phyloP scores from a whole-genome alignment of 2,888 invertebrate genomes.

The Capitulum mitella region DNA sequence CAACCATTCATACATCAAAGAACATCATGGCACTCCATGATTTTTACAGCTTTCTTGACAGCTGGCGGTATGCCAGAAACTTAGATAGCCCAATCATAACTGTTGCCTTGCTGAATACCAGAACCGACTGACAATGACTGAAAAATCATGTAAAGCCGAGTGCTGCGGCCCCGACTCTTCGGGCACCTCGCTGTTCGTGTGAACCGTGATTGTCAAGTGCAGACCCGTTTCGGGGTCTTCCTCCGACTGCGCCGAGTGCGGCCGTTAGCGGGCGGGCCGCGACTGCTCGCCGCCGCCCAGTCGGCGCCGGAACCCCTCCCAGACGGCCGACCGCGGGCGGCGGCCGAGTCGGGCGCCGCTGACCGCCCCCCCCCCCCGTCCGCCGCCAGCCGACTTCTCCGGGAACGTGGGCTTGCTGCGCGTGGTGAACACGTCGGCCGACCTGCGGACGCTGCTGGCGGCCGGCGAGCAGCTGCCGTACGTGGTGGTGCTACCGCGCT shows the following conservation, averaged over 20 bases:
- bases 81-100: too few relatives aligned
- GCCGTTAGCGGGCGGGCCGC: too few relatives aligned
- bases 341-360: background rate
- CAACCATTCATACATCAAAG: background rate
- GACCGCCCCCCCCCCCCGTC: background rate
- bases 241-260: background rate
- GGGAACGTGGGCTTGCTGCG: slow-evolving; percentile 82
- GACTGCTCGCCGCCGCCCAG: too few relatives aligned
- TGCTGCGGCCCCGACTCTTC: too few relatives aligned
- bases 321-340: background rate
- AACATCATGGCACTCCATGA: background rate
- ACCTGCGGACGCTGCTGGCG: slow-evolving; percentile 64
- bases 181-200: too few relatives aligned
- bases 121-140: too few relatives aligned
- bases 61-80: too few relatives aligned
- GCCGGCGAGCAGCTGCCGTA: slow-evolving; percentile 67
- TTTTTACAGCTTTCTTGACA: too few relatives aligned
- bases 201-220: background rate
- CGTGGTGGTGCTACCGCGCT: slow-evolving; percentile 61
- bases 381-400: slow-evolving; percentile 49
- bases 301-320: too few relatives aligned
- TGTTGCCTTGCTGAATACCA: too few relatives aligned
- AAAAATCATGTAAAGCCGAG: too few relatives aligned
- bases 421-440: slow-evolving; percentile 55
- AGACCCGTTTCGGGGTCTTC: background rate